A percentile compares a stretch with the other conserved stretches of the same genome.
phyloP scores from a whole-genome alignment of 2,113 vertebrate species.

The Rutilus rutilus region DNA sequence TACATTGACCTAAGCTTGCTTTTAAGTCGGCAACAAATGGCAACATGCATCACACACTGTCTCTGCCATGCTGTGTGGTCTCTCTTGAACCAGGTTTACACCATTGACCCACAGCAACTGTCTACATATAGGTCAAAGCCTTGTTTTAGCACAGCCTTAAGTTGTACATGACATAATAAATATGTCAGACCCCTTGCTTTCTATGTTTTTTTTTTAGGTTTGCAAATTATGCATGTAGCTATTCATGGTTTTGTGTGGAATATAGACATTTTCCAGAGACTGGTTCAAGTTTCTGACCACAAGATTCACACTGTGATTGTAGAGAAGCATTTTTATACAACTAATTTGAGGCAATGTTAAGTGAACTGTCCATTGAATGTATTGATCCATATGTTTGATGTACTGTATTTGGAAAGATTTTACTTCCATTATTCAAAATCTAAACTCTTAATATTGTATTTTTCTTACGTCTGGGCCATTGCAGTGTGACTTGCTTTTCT shows the following conservation, averaged over 20 bases:
- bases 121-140: constrained; percentile 7
- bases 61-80: background rate
- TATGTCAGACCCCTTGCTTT: background rate
- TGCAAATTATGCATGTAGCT: background rate
- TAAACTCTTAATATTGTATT: background rate
- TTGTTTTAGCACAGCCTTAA: constrained; percentile 15
- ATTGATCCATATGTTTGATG: background rate
- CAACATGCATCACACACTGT: background rate
- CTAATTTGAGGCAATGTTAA: background rate
- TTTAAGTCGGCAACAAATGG: background rate
- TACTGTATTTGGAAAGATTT: background rate
- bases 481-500: background rate
- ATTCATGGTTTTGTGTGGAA: background rate
- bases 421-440: background rate
- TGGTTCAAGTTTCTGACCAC: background rate
- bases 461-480: background rate
- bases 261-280: background rate
- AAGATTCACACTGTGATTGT: background rate
- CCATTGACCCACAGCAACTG: constrained; percentile 5
- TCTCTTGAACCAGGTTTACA: background rate
- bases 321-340: background rate
- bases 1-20: background rate
- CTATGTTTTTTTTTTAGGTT: background rate
- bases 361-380: background rate
- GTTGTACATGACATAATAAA: background rate